Conservation (phyloP, 2,797 vertebrate genomes). For the Melanotaenia boesemani region DNA sequence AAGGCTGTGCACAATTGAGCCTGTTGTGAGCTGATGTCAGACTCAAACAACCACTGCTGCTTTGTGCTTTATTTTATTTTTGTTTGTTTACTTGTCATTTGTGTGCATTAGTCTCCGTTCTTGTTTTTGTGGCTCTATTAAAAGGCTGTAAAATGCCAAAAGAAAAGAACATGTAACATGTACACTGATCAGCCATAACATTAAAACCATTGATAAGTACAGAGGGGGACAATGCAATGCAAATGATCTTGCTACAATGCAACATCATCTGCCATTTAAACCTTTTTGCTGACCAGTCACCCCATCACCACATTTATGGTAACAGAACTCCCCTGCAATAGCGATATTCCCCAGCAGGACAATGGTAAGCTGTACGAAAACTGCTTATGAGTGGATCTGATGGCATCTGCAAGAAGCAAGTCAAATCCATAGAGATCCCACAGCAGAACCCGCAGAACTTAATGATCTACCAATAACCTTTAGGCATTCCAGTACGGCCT, state of each 20-base stretch:
- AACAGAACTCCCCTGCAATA: background rate
- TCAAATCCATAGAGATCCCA: background rate
- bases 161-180: background rate
- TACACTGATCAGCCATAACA: background rate
- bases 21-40: conserved; percentile 40
- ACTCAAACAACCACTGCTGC: conserved; percentile 29
- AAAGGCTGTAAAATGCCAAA: background rate
- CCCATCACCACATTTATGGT: too few relatives aligned
- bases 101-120: background rate
- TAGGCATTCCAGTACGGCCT: background rate
- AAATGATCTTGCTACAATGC: background rate
- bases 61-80: conserved; percentile 16
- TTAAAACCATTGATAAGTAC: background rate
- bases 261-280: background rate
- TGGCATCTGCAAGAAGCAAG: background rate
- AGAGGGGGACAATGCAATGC: background rate
- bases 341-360: background rate
- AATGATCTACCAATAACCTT: background rate
- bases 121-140: background rate
- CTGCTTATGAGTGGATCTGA: background rate
- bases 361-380: background rate
- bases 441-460: background rate
- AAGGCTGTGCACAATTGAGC: conserved; percentile 33
- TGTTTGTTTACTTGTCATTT: conserved; percentile 9
- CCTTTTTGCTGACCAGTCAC: background rate